Base-by-base conservation (phyloP, 2,888 invertebrate species). In the Myathropa florea region DNA sequence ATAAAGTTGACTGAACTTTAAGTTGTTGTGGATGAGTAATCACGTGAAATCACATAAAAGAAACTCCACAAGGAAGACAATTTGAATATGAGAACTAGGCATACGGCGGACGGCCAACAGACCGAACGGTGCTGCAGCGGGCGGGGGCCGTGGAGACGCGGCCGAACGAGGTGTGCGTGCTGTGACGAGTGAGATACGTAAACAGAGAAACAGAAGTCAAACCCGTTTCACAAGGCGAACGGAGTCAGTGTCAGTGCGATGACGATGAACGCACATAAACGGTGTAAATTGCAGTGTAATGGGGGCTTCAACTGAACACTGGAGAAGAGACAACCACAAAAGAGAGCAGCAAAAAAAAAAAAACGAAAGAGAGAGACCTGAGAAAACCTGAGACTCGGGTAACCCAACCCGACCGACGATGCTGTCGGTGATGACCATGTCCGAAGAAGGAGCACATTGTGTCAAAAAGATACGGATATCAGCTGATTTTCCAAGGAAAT, bases 1-100 rank as follows among this genome's bases (percentile, higher is more conserved):
- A 79, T 75, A 71, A 87, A 83, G 87, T 87, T 87, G 83, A 87
- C 53, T 87, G 87, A 87, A 87, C 87, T 80, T 83, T 80, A 67
- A 78, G 73, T 72, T 61, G 81, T 77, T 77, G 81, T 59, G 72
- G 87, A 87, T 87, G 87, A 87, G 87, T 87, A 87, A 87, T 87
- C 86, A 75, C 70, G 59, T 73, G 75, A 83, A 86, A 86, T 79
- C 75, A 79, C 72, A 85, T 65, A 75, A 59, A 72, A 53, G 65
- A 80, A 70, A 71, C 64, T 71, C 64, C 71, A 72, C 33, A 68
- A 80, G 71, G 59, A 71, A 64, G 36, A 79, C 30, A 68, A 73
- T 82, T 82, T 82, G 82, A 82, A 82, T 82, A 82, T 39, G 71
- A 78, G 63, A 33, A 67, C 53, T 57, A 26, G 30, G 61, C 24